Evolutionary conservation across 2,888 invertebrate genomes (phyloP), one percentile per base, ranked within the genome.

Genomic region (Tupiocoris notatus): DNA sequence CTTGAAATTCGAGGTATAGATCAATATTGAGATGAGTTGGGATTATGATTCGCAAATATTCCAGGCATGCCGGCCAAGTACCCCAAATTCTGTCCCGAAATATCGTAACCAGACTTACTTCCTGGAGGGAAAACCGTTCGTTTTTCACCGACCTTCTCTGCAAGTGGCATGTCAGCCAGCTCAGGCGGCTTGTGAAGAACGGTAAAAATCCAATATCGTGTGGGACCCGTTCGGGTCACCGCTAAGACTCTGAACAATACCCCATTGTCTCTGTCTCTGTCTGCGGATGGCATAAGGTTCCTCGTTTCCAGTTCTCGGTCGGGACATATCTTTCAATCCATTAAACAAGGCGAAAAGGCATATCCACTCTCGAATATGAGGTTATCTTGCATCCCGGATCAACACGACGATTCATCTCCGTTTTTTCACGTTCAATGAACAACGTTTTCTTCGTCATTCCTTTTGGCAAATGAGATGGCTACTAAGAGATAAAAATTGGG

Each of bases 301-400:
- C 39, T 12, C 24, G 70, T n/a, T n/a, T n/a, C n/a, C n/a, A n/a
- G n/a, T n/a, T n/a, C n/a, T n/a, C 22, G 59, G 59, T 59, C 17
- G 24, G 59, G 70, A 70, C 70, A 70, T 70, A 70, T 70, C 70
- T 70, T 70, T 70, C 70, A 70, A 59, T 70, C 70, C 70, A 70
- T 70, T 59, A 59, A 59, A 59, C 70, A 59, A 70, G 70, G 59
- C 39, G 12, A 39, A 39, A 39, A 39, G 39, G 39, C 12, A 39
- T 39, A 25, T 18, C 24, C 57, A 57, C 24, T 23, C 22, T 67
- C 70, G 59, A 70, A 70, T 70, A 70, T 70, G 70, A 70, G 70
- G 59, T 39, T 65, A 65, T 65, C 65, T 65, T 25, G 59, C 70
- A 22, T 70, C 24, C 70, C 25, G 70, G 22, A 70, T 70, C 70